Evolutionary conservation across 2,888 invertebrate genomes (phyloP).

Genomic region (Apoda limacodes): DNA sequence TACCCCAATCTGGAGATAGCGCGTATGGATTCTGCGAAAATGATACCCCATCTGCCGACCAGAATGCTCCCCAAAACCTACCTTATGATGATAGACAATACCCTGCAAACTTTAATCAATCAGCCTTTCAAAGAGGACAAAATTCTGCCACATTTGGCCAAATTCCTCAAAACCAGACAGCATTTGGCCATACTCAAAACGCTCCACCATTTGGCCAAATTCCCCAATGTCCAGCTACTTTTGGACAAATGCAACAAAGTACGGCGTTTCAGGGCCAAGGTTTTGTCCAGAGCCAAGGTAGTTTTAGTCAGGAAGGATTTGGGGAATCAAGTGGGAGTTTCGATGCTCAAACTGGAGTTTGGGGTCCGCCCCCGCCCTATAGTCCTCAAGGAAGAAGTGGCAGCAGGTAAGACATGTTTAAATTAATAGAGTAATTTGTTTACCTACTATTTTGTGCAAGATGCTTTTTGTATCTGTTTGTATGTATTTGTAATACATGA

Average conservation of each 20-base stretch:
- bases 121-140: constrained; percentile 20
- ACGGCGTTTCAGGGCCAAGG: constrained; percentile 14
- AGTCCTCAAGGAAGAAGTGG: constrained; percentile 77
- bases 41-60: constrained; percentile 30
- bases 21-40: constrained; percentile 82
- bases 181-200: constrained; percentile 15
- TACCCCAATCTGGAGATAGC: constrained; percentile 79
- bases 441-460: no score
- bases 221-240: constrained; percentile 21
- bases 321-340: constrained; percentile 68
- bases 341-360: constrained; percentile 71
- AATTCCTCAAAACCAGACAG: constrained; percentile 6
- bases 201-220: constrained; percentile 15
- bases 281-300: constrained; percentile 20
- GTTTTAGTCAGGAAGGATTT: constrained; percentile 60
- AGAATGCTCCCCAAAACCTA: constrained; percentile 23
- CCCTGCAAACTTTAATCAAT: constrained; percentile 26
- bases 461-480: no score
- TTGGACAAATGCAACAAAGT: constrained; percentile 24
- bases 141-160: constrained; percentile 17
- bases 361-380: constrained; percentile 93
- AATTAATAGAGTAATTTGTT: no score
- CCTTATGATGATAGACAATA: constrained; percentile 37
- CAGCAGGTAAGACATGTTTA: constrained; percentile 39
- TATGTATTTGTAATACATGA: no score